Evolutionary conservation across 2,888 invertebrate species (phyloP).

Genomic region (Rhopalosiphum nymphaeae): DNA sequence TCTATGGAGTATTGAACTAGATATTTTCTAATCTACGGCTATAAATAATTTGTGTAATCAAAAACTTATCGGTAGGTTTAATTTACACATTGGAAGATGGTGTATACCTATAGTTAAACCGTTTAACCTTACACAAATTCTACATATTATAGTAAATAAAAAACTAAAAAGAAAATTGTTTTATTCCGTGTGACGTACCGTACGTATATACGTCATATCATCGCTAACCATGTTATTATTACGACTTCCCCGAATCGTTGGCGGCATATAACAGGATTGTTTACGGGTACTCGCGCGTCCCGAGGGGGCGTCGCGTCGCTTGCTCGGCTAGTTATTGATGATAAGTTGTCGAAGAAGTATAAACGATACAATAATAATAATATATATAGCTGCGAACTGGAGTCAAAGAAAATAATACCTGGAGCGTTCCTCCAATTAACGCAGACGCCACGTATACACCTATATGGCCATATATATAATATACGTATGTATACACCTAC

Average conservation of each 20-base stretch:
- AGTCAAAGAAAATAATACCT: conserved; percentile 1
- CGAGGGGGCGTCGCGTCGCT: background rate
- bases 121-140: background rate
- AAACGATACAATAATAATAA: background rate
- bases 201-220: background rate
- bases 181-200: background rate
- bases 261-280: conserved; percentile 23
- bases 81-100: background rate
- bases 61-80: background rate
- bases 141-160: background rate
- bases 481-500: background rate
- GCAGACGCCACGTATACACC: background rate
- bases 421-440: conserved; percentile 38
- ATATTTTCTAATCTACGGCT: background rate
- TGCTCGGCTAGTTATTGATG: conserved; percentile 13
- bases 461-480: background rate
- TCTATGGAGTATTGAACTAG: background rate
- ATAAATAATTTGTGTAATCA: background rate
- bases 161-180: background rate
- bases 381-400: background rate
- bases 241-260: background rate
- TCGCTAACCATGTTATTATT: background rate
- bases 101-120: background rate
- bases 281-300: conserved; percentile 16
- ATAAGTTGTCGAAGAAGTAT: background rate